phyloP scores from a whole-genome alignment of 2,113 vertebrate genomes.

The Erythrocercus mccallii region DNA sequence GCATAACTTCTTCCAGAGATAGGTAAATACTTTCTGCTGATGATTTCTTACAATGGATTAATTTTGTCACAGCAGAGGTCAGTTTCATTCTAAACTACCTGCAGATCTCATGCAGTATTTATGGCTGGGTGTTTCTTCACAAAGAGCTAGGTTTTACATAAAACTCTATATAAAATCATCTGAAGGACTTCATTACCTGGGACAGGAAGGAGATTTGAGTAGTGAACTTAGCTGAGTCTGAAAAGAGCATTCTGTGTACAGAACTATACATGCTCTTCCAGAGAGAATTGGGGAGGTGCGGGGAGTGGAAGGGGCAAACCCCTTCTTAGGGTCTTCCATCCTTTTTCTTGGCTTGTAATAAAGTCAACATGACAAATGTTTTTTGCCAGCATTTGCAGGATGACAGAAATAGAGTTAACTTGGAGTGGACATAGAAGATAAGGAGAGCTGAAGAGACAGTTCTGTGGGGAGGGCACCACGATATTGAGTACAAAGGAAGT shows the following conservation, averaged over 20 bases:
- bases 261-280: neutral
- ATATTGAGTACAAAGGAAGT: rapidly evolving
- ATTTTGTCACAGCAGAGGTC: neutral
- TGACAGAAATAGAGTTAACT: neutral
- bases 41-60: neutral
- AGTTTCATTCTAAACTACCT: neutral
- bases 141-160: neutral
- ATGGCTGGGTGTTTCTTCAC: neutral
- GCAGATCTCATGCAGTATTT: neutral
- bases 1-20: neutral
- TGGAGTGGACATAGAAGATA: neutral
- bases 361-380: neutral
- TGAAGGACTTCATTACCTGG: neutral
- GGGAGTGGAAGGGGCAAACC: neutral
- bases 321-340: rapidly evolving
- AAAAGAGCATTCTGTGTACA: neutral
- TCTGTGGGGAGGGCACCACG: neutral
- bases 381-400: neutral
- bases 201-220: neutral
- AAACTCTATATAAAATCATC: neutral
- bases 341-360: neutral
- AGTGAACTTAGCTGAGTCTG: neutral
- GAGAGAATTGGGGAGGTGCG: rapidly evolving
- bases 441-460: neutral
- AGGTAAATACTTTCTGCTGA: neutral